Percentiles rank a stretch among this genome's conserved stretches.
Conservation (phyloP, 2,797 vertebrate genomes). For the Anolis apletophallus region DNA sequence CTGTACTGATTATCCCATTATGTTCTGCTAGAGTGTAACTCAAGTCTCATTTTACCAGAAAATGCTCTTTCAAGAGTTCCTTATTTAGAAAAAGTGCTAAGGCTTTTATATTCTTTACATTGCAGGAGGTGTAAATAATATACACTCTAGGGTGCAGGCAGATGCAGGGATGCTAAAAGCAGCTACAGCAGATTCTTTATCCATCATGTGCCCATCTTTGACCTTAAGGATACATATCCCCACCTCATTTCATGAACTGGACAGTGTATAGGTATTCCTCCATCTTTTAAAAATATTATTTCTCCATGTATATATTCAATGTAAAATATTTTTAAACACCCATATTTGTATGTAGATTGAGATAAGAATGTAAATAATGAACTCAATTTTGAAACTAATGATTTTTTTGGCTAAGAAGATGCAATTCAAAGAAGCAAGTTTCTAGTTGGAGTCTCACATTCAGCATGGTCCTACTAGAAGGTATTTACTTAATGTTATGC, state of each 20-base stretch:
- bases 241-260: background rate
- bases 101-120: background rate
- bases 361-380: background rate
- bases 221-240: background rate
- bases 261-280: background rate
- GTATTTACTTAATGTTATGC: background rate
- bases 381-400: background rate
- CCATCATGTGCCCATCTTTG: background rate
- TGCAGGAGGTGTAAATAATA: background rate
- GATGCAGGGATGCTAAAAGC: background rate
- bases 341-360: background rate
- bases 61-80: background rate
- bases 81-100: slow-evolving; percentile 21
- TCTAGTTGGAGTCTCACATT: background rate
- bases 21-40: slow-evolving; percentile 13
- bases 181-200: background rate
- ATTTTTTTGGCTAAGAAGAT: background rate
- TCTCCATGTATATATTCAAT: too few species aligned
- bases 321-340: background rate
- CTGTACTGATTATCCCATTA: slow-evolving; percentile 35
- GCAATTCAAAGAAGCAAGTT: background rate
- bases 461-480: too few species aligned
- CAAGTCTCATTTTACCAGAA: slow-evolving; percentile 39
- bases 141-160: slow-evolving; percentile 21
- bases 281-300: too few species aligned